Conservation (phyloP, 1,140 invertebrate species). For the Anagrus nilaparvatae region DNA sequence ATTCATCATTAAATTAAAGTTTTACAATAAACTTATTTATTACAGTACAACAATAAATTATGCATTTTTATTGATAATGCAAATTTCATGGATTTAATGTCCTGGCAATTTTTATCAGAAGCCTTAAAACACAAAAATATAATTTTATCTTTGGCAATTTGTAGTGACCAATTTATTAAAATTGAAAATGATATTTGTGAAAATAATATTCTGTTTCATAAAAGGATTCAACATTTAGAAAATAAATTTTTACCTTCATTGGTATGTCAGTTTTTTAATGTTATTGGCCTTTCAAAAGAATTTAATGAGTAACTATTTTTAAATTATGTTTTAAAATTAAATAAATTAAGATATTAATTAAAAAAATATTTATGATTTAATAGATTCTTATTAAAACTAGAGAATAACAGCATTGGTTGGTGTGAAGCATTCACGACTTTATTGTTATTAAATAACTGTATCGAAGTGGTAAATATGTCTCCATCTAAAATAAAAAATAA, state of each 20-base stretch:
- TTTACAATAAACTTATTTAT: neutral
- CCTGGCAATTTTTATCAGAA: slow-evolving; percentile 22
- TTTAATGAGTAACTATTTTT: slow-evolving; percentile 40
- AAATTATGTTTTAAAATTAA: no score
- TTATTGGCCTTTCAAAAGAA: slow-evolving; percentile 42
- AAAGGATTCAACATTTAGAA: slow-evolving; percentile 19
- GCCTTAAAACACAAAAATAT: slow-evolving; percentile 16
- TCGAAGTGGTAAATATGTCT: no score
- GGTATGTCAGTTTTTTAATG: slow-evolving; percentile 47
- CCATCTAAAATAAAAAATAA: no score
- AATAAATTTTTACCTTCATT: slow-evolving; percentile 37
- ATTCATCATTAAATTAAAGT: no score
- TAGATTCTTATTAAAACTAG: no score
- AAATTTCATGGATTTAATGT: slow-evolving; percentile 22
- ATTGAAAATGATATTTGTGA: slow-evolving; percentile 13
- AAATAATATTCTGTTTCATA: slow-evolving; percentile 18
- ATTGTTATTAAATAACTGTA: no score
- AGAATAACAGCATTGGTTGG: no score
- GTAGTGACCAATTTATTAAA: slow-evolving; percentile 9
- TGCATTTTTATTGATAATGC: slow-evolving; percentile 25
- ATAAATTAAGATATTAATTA: no score
- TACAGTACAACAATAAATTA: neutral
- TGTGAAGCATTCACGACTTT: no score
- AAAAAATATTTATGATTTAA: no score
- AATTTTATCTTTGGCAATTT: slow-evolving; percentile 18